phyloP scores from a whole-genome alignment of 2,797 vertebrate species.

The Tokudaia tokunoshimensis region DNA sequence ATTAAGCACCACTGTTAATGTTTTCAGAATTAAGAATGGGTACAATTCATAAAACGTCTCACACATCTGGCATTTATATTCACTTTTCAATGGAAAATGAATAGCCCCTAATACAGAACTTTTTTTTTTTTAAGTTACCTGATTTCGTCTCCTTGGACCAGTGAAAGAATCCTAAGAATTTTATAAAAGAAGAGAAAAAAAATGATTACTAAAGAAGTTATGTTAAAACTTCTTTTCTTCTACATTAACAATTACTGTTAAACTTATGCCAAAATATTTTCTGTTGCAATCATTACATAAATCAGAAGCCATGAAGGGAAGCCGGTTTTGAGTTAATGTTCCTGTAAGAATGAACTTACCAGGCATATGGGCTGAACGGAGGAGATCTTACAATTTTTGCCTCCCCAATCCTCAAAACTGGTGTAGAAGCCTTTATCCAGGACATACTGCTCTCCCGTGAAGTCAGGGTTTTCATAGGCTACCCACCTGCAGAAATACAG shows the following conservation, averaged over 20 bases:
- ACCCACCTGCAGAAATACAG: conserved; percentile 92
- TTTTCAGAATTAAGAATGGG: conserved; percentile 42
- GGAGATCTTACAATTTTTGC: conserved; percentile 91
- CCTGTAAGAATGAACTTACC: conserved; percentile 88
- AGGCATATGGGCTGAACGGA: conserved; percentile 95
- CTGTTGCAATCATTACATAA: background rate
- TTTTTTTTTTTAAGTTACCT: conserved; percentile 81
- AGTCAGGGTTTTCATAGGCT: conserved; percentile 95
- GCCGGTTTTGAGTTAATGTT: conserved; percentile 25
- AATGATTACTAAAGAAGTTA: conserved; percentile 58
- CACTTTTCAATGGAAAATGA: background rate
- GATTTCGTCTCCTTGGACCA: conserved; percentile 89
- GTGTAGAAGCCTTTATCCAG: conserved; percentile 96
- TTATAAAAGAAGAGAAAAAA: conserved; percentile 26
- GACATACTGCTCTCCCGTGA: conserved; percentile 95
- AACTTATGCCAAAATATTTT: conserved; percentile 2
- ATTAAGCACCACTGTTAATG: conserved; percentile 26
- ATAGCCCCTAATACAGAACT: background rate
- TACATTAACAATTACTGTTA: conserved; percentile 46
- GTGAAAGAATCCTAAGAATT: conserved; percentile 90
- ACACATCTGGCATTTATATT: conserved; percentile 51
- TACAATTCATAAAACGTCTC: conserved; percentile 26
- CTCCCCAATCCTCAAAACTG: conserved; percentile 94
- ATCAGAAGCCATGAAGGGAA: background rate
- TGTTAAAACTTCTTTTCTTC: conserved; percentile 12